A percentile compares a stretch with the other conserved stretches of the same genome.
phyloP scores from a whole-genome alignment of 2,797 vertebrate genomes.

The Falco cherrug region DNA sequence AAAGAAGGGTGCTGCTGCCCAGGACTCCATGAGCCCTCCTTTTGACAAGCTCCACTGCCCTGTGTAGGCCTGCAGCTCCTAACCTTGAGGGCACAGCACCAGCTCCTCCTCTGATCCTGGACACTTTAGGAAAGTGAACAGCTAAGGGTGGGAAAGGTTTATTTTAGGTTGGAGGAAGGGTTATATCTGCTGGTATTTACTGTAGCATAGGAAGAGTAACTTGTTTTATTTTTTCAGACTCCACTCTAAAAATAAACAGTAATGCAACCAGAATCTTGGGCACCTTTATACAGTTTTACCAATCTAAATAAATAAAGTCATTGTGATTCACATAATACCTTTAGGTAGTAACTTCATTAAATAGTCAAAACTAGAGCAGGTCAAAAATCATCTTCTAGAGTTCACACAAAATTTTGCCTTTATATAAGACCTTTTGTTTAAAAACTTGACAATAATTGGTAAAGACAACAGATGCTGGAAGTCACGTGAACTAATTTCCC shows the following conservation, averaged over 20 bases:
- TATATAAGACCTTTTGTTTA: neutral
- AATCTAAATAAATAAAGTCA: neutral
- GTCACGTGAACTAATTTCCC: neutral
- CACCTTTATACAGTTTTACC: neutral
- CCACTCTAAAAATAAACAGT: slow-evolving; percentile 15
- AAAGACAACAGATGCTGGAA: neutral
- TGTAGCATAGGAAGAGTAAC: slow-evolving; percentile 2
- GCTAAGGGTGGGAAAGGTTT: neutral
- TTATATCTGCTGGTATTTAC: neutral
- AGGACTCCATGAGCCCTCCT: accelerated
- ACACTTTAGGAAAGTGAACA: neutral
- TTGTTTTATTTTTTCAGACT: neutral
- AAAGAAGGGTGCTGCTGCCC: neutral
- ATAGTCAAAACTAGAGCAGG: neutral
- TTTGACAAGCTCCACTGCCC: neutral
- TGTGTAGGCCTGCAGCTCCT: neutral
- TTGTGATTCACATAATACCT: neutral
- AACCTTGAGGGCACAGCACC: neutral
- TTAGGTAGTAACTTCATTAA: neutral
- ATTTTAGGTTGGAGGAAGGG: neutral
- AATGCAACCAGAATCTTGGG: neutral
- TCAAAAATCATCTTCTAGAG: neutral
- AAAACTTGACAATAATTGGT: neutral
- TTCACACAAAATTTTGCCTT: neutral
- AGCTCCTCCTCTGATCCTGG: neutral